phyloP scores from a whole-genome alignment of 2,113 vertebrate genomes.

The Rhabdomys dilectus region DNA sequence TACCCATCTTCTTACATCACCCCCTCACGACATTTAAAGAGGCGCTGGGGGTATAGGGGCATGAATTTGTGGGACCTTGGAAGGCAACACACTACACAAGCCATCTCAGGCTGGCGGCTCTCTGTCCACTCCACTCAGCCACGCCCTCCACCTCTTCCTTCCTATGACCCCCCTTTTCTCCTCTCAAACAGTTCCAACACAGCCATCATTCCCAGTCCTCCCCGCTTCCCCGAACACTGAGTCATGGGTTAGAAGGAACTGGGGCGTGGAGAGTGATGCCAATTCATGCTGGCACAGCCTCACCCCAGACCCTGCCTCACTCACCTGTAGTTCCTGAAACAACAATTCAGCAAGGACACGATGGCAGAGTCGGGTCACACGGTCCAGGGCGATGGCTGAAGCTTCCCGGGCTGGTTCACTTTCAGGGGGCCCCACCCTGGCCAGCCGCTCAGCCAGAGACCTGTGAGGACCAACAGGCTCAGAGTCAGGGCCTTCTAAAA shows the following conservation, averaged over 20 bases:
- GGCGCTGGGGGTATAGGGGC: neutral
- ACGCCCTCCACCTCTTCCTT: neutral
- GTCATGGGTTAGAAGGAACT: neutral
- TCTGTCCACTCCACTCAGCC: neutral
- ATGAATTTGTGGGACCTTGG: neutral
- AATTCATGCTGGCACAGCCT: neutral
- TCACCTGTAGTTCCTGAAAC: constrained; percentile 92
- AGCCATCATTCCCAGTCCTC: neutral
- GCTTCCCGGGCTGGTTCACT: constrained; percentile 62
- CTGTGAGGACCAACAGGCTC: neutral
- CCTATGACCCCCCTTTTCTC: neutral
- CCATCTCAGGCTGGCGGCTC: neutral
- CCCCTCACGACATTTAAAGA: neutral
- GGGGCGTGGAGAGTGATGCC: neutral
- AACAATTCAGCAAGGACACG: constrained; percentile 89
- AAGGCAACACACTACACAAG: too few relatives aligned
- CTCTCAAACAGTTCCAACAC: neutral
- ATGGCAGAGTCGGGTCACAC: constrained; percentile 89
- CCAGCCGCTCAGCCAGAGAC: constrained; percentile 86
- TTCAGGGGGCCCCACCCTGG: constrained; percentile 86
- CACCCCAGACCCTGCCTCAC: rapidly evolving
- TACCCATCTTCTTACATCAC: neutral
- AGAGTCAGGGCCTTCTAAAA: neutral
- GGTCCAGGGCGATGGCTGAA: constrained; percentile 86
- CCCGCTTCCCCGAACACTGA: constrained; percentile 28